A percentile compares a stretch with the other conserved stretches of the same genome.
Conservation (phyloP, 2,888 invertebrate species). For the Stenichneumon culpator region DNA sequence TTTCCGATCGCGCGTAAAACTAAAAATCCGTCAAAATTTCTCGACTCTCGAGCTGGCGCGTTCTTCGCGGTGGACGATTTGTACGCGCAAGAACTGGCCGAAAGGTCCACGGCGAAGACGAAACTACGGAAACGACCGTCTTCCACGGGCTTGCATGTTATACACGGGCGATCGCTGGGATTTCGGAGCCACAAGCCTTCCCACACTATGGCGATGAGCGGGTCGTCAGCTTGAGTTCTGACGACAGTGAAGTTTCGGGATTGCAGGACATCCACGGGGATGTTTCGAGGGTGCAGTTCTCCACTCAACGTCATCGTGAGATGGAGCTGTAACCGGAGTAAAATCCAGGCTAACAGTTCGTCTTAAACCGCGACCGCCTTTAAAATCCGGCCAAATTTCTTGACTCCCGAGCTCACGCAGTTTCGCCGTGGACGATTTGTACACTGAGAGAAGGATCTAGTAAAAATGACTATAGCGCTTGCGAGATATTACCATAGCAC, state of each 20-base stretch:
- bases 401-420: too few species aligned
- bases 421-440: too few species aligned
- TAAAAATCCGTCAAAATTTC: constrained; percentile 13
- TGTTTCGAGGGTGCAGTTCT: constrained; percentile 46
- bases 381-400: too few species aligned
- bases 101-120: neutral
- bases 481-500: too few species aligned
- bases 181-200: neutral
- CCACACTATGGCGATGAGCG: neutral
- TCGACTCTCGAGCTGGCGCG: neutral
- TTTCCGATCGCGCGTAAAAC: constrained; percentile 8
- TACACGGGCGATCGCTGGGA: neutral
- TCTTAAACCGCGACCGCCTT: too few species aligned
- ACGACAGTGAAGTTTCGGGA: constrained; percentile 4
- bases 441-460: too few species aligned
- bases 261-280: constrained; percentile 17
- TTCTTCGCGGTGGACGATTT: too few species aligned
- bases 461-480: too few species aligned
- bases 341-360: constrained; percentile 60
- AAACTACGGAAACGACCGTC: neutral
- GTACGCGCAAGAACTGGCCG: neutral
- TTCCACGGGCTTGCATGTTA: too few species aligned
- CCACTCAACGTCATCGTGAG: constrained; percentile 35
- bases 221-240: neutral
- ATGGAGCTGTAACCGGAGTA: constrained; percentile 52